Conservation (phyloP, 2,797 vertebrate species). For the Florisuga fusca region DNA sequence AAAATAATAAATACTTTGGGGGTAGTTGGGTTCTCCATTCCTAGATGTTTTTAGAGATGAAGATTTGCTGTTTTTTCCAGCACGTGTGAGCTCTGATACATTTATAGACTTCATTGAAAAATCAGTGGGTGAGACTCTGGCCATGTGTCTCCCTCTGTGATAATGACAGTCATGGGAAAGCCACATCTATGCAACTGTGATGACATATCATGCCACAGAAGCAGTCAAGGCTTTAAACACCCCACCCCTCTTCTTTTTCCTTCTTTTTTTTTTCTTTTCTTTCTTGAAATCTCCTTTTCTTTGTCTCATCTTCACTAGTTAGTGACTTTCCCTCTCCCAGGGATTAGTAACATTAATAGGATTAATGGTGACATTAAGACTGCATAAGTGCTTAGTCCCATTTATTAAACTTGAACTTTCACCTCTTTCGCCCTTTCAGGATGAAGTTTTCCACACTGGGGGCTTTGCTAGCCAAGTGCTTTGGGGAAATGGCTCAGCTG, state of each 20-base stretch:
- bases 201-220: not conserved
- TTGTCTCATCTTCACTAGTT: not conserved
- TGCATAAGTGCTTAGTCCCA: not conserved
- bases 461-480: not conserved
- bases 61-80: not conserved
- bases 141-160: fast-evolving
- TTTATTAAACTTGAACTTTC: not conserved
- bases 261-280: no score
- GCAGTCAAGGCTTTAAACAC: not conserved
- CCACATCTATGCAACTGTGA: not conserved
- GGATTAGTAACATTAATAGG: not conserved
- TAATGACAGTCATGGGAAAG: not conserved
- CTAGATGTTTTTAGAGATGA: not conserved
- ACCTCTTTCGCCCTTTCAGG: conserved; percentile 20
- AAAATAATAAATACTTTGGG: not conserved
- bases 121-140: not conserved
- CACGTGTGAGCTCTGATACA: fast-evolving
- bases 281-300: not conserved
- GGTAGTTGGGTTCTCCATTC: not conserved
- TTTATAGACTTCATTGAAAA: not conserved
- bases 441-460: not conserved
- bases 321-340: not conserved
- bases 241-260: not conserved
- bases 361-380: conserved; percentile 10
- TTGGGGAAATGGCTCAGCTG: conserved; percentile 39